phyloP scores from a whole-genome alignment of 2,888 invertebrate genomes.

The Agrilus cyanescens region DNA sequence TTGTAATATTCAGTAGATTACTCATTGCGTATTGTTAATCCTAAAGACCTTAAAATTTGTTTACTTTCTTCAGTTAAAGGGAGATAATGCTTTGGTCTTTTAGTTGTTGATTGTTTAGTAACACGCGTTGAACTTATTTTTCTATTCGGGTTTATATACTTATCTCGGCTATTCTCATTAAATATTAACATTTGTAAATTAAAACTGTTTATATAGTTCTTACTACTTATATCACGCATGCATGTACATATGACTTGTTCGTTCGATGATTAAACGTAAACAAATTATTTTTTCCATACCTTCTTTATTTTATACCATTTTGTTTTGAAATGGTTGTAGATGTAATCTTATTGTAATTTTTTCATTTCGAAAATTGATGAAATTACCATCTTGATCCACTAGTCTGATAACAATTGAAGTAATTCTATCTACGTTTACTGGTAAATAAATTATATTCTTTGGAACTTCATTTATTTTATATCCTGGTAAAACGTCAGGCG shows the following conservation, averaged over 20 bases:
- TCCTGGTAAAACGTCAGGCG: slow-evolving; percentile 22
- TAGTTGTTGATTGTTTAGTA: too few relatives aligned
- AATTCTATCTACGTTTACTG: slow-evolving; percentile 18
- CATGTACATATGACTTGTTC: too few relatives aligned
- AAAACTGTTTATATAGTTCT: too few relatives aligned
- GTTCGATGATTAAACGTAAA: too few relatives aligned
- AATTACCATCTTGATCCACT: slow-evolving; percentile 21
- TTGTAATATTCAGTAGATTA: background rate
- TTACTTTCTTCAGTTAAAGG: background rate
- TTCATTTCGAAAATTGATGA: slow-evolving; percentile 23
- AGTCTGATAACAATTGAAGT: slow-evolving; percentile 19
- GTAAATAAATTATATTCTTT: slow-evolving; percentile 25
- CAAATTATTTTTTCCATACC: too few relatives aligned
- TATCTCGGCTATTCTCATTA: too few relatives aligned
- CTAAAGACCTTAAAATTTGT: slow-evolving; percentile 1
- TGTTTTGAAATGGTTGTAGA: slow-evolving; percentile 4
- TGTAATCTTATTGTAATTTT: slow-evolving; percentile 20
- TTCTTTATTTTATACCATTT: too few relatives aligned
- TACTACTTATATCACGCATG: too few relatives aligned
- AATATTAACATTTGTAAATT: too few relatives aligned
- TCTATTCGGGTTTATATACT: too few relatives aligned
- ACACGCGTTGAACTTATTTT: too few relatives aligned
- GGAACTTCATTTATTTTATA: slow-evolving; percentile 27
- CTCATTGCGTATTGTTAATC: background rate
- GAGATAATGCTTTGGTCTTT: background rate